phyloP scores from a whole-genome alignment of 2,113 vertebrate species.

The Stigmatopora nigra region DNA sequence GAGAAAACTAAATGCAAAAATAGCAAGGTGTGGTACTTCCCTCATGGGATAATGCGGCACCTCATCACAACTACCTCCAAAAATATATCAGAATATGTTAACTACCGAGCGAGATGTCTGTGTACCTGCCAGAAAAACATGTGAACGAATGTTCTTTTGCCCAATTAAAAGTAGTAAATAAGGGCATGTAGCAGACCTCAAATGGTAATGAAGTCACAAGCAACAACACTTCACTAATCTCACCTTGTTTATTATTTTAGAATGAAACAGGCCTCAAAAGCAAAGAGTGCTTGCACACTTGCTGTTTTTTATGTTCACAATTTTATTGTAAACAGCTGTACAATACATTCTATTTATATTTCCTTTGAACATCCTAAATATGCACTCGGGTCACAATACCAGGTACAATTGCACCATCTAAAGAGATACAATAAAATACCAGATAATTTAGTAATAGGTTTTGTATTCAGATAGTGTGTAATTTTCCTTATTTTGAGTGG shows the following conservation, averaged over 20 bases:
- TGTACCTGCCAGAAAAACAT: conserved; percentile 25
- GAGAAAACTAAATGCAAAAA: conserved; percentile 27
- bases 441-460: not conserved
- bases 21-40: conserved; percentile 18
- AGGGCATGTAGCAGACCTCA: conserved; percentile 10
- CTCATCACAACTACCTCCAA: conserved; percentile 37
- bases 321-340: conserved; percentile 31
- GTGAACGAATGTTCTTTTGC: not conserved
- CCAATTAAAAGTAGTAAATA: conserved; percentile 12
- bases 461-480: not conserved
- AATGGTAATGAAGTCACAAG: not conserved
- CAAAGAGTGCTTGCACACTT: conserved; percentile 2
- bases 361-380: conserved; percentile 2
- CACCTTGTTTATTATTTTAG: conserved; percentile 8
- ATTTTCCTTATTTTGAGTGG: not conserved
- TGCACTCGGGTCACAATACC: not conserved
- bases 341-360: conserved; percentile 7
- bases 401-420: not conserved
- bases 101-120: conserved; percentile 15
- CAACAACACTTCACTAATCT: not conserved
- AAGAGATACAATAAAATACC: not conserved
- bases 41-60: conserved; percentile 40
- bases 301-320: conserved; percentile 1
- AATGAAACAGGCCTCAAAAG: not conserved
- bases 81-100: conserved; percentile 36